These are phyloP conservation scores for crab-eating macaque (Macaca fascicularis) DNA, from an alignment of 2,113 vertebrate genomes.

Conservation along the genomic window T2T-MFA8v1.1 NC_088387.1:10644001-10644500, in stretches of 20 bases:
- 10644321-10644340: not conserved
- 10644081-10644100: not conserved
- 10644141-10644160: not conserved
- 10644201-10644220: not conserved
- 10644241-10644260: not conserved
- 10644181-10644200: not conserved
- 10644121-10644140: not conserved
- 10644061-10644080: not conserved
- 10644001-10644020: not conserved
- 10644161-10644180: not conserved
- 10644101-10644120: not conserved
- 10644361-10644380: not conserved
- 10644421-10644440: not conserved
- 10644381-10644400: not conserved
- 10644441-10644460: not conserved
- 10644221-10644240: not conserved
- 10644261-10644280: not conserved
- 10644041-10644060: not conserved
- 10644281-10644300: not conserved
- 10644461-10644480: not conserved
- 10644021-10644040: not conserved
- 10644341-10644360: not conserved
- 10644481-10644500: not conserved
- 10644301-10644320: not conserved
- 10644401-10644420: not conserved